Conservation (phyloP, 2,797 vertebrate species). For the Anableps anableps region DNA sequence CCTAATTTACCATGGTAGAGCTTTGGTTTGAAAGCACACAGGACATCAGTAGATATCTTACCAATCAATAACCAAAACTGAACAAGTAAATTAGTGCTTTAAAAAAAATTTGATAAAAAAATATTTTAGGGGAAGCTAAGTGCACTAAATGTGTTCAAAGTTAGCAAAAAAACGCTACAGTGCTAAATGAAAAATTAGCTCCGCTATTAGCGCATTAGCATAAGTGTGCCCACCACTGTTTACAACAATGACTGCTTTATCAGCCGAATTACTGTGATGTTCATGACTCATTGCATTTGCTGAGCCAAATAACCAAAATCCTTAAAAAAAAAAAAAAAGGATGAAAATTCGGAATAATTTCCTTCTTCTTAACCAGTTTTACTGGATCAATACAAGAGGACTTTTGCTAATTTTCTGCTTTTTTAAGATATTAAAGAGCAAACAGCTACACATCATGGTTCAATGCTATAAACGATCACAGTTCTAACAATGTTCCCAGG, state of each 20-base stretch:
- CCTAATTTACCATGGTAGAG: too few relatives aligned
- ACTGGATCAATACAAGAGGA: background rate
- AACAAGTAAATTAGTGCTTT: background rate
- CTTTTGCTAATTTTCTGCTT: background rate
- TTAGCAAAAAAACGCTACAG: too few relatives aligned
- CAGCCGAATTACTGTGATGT: background rate
- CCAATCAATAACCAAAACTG: too few relatives aligned
- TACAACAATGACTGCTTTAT: background rate
- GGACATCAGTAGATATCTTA: too few relatives aligned
- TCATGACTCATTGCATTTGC: background rate
- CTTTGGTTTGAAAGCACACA: too few relatives aligned
- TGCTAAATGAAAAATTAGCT: background rate
- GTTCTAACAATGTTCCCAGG: background rate
- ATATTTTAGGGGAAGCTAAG: background rate
- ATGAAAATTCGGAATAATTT: background rate
- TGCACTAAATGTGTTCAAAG: background rate
- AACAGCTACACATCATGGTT: background rate
- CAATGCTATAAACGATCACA: background rate
- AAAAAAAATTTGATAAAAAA: background rate
- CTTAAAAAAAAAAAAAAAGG: background rate
- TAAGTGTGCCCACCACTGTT: background rate
- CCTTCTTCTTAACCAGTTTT: background rate
- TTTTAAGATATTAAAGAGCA: background rate
- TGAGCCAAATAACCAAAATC: background rate
- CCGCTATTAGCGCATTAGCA: background rate